These are phyloP conservation scores for Agrenia bidenticulata DNA, from an alignment of 2,888 invertebrate species.

Conservation along the genomic window DNA sequence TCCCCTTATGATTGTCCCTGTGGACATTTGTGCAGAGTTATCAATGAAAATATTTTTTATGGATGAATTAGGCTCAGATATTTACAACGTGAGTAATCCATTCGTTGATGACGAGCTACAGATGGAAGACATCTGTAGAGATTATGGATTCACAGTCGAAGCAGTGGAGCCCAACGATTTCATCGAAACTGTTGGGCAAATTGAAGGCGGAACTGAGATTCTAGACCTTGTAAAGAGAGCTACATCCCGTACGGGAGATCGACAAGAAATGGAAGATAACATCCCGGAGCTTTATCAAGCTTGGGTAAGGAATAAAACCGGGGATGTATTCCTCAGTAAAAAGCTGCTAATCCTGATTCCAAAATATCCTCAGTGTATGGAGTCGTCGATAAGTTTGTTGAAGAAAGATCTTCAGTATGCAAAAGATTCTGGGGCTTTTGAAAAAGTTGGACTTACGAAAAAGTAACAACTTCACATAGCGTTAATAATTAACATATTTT, in stretches of 20 bases:
- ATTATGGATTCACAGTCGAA: slow-evolving; percentile 32
- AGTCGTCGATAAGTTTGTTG: slow-evolving; percentile 28
- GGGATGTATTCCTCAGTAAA: slow-evolving; percentile 29
- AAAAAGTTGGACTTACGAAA: slow-evolving; percentile 27
- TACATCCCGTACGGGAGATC: slow-evolving; percentile 18
- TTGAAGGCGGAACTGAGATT: slow-evolving; percentile 26
- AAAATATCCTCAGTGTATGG: slow-evolving; percentile 25
- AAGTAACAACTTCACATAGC: too few species aligned
- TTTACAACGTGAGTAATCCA: slow-evolving; percentile 32
- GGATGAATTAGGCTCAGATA: slow-evolving; percentile 23
- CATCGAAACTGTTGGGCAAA: slow-evolving; percentile 27
- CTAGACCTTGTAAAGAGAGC: slow-evolving; percentile 10
- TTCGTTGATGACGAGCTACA: slow-evolving; percentile 27
- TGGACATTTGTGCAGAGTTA: slow-evolving; percentile 23
- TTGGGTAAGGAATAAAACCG: slow-evolving; percentile 27
- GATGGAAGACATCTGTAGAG: slow-evolving; percentile 22
- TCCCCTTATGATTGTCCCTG: slow-evolving; percentile 26
- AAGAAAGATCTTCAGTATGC: slow-evolving; percentile 34
- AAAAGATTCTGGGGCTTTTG: slow-evolving; percentile 30
- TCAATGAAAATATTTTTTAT: slow-evolving; percentile 26
- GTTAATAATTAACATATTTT: too few species aligned
- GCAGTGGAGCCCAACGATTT: slow-evolving; percentile 31
- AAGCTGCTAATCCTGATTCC: slow-evolving; percentile 29
- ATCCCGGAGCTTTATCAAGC: slow-evolving; percentile 21
- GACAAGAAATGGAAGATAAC: slow-evolving; percentile 3